Evolutionary conservation across 2,113 vertebrate species (phyloP).

Genomic region (Reinhardtius hippoglossoides): DNA sequence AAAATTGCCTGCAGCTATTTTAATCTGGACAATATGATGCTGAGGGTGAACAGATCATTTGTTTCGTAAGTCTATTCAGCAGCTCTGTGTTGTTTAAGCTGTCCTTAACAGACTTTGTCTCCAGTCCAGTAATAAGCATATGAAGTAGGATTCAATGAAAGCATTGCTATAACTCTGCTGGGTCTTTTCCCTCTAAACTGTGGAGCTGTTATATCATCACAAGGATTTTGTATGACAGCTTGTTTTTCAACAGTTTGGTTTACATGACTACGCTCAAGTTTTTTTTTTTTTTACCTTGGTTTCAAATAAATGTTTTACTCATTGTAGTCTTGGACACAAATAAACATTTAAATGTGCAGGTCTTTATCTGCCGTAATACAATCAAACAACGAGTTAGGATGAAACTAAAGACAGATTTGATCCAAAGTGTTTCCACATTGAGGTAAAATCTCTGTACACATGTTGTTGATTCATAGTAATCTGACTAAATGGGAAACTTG

Average conservation of each 20-base stretch:
- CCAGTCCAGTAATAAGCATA: slow-evolving; percentile 45
- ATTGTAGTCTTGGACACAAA: too few relatives aligned
- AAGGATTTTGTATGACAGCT: slow-evolving; percentile 29
- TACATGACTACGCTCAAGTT: background rate
- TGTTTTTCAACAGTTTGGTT: slow-evolving; percentile 22
- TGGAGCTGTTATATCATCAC: slow-evolving; percentile 44
- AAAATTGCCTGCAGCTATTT: background rate
- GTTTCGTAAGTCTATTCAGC: slow-evolving; percentile 17
- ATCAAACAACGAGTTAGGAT: background rate
- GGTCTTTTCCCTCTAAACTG: slow-evolving; percentile 39
- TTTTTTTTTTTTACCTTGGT: background rate
- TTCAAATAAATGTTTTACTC: background rate
- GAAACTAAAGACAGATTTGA: background rate
- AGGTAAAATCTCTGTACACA: background rate
- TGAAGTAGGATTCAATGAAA: slow-evolving; percentile 52
- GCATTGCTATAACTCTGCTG: slow-evolving; percentile 45
- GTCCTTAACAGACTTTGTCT: slow-evolving; percentile 57
- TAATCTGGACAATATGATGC: background rate
- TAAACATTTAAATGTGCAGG: background rate
- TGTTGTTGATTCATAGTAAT: slow-evolving; percentile 15
- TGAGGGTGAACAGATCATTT: slow-evolving; percentile 7
- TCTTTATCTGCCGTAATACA: background rate
- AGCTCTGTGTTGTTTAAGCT: slow-evolving; percentile 25
- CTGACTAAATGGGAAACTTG: background rate
- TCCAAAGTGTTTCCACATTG: slow-evolving; percentile 3